phyloP scores from a whole-genome alignment of 2,888 invertebrate species.

The Megaustenia siamemsis region DNA sequence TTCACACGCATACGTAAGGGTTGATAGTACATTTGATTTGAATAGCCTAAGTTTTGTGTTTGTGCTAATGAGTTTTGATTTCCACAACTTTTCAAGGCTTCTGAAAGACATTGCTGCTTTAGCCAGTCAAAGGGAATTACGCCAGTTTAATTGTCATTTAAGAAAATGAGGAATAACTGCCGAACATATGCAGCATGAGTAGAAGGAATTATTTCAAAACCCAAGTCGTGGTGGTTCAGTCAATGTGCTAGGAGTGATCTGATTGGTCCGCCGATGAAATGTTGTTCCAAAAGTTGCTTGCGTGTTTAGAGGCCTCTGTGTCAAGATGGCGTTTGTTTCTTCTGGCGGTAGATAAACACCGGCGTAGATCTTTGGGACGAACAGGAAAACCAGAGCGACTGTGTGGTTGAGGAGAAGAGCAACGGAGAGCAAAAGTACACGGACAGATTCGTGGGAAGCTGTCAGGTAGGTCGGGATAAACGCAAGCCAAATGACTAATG shows the following conservation, averaged over 20 bases:
- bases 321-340: not conserved
- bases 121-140: no score
- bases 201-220: no score
- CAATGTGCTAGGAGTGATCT: not conserved
- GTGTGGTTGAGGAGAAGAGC: constrained; percentile 62
- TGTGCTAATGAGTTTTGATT: no score
- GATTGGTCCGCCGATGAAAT: constrained; percentile 6
- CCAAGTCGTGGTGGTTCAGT: constrained; percentile 10
- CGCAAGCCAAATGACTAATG: constrained; percentile 69
- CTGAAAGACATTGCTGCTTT: no score
- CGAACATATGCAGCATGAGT: no score
- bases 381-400: constrained; percentile 61
- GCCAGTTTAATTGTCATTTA: no score
- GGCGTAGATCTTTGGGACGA: constrained; percentile 63
- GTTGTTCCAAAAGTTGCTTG: not conserved
- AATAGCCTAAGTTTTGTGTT: no score
- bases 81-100: no score
- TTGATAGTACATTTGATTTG: no score
- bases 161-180: no score
- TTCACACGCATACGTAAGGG: no score
- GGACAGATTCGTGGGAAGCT: constrained; percentile 58
- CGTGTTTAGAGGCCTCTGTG: constrained; percentile 5
- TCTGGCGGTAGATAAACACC: constrained; percentile 49
- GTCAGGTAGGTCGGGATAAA: constrained; percentile 72
- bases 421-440: constrained; percentile 56